phyloP scores from a whole-genome alignment of 2,888 invertebrate genomes.

The Stegophylla sp. region DNA sequence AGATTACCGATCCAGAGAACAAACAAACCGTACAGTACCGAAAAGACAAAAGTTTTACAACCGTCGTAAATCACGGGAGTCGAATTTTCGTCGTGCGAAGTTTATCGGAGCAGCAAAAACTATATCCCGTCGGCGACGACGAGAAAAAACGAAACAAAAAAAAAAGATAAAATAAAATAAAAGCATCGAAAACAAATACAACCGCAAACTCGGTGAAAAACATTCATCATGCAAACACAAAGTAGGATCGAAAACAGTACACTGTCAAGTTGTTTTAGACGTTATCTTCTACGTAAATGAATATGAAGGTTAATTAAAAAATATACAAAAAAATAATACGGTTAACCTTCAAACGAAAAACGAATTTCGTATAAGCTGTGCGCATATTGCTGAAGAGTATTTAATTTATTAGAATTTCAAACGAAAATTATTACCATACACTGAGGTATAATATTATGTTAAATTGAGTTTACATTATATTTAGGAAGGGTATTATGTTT shows the following conservation, averaged over 20 bases:
- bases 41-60: slow-evolving; percentile 36
- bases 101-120: slow-evolving; percentile 44
- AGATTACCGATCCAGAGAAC: background rate
- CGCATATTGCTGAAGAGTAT: background rate
- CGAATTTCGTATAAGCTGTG: background rate
- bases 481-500: too few relatives aligned
- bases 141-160: background rate
- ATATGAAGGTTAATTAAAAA: background rate
- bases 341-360: background rate
- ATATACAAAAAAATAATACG: background rate
- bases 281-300: background rate
- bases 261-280: background rate
- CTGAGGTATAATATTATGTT: too few relatives aligned
- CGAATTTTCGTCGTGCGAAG: slow-evolving; percentile 30
- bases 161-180: background rate
- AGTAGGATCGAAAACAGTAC: background rate
- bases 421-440: background rate
- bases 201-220: slow-evolving; percentile 15
- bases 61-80: slow-evolving; percentile 32
- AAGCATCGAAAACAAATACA: background rate
- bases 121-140: background rate
- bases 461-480: too few relatives aligned
- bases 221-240: background rate
- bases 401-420: background rate
- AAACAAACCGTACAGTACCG: background rate